phyloP scores from a whole-genome alignment of 1,140 invertebrate species.

The Leptinotarsa texana region DNA sequence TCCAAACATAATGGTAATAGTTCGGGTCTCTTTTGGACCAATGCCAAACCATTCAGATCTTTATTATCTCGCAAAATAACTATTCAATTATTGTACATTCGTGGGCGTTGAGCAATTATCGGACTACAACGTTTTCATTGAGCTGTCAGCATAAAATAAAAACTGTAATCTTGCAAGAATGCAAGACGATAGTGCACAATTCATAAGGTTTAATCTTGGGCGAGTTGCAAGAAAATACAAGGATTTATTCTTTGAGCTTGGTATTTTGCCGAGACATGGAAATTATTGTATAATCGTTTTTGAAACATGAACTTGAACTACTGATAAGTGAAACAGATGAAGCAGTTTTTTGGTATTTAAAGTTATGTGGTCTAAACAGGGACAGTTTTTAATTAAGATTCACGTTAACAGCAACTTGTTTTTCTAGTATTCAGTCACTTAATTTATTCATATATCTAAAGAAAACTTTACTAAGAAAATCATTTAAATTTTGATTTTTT shows the following conservation, averaged over 20 bases:
- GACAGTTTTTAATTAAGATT: too few relatives aligned
- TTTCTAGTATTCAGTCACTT: too few relatives aligned
- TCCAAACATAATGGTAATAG: constrained; percentile 4
- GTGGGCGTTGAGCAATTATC: constrained; percentile 20
- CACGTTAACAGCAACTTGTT: too few relatives aligned
- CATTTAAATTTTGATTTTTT: too few relatives aligned
- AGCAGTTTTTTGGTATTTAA: too few relatives aligned
- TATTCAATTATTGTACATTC: constrained; percentile 21
- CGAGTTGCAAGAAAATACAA: neutral
- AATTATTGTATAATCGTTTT: constrained; percentile 5
- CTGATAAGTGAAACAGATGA: neutral
- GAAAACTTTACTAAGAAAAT: too few relatives aligned
- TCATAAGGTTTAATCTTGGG: constrained; percentile 17
- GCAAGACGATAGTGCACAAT: constrained; percentile 5
- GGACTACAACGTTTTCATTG: constrained; percentile 15
- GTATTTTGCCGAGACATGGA: neutral
- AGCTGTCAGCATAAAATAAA: constrained; percentile 20
- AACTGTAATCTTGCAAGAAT: constrained; percentile 18
- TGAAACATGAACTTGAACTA: neutral
- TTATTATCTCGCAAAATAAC: constrained; percentile 19
- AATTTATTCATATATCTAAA: too few relatives aligned
- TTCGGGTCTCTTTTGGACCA: neutral
- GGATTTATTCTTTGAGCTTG: neutral
- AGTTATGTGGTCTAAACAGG: too few relatives aligned
- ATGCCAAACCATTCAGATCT: constrained; percentile 2